Evolutionary conservation across 2,113 vertebrate genomes (phyloP), one percentile per base, ranked within the genome.

Genomic region (Aegithalos caudatus): DNA sequence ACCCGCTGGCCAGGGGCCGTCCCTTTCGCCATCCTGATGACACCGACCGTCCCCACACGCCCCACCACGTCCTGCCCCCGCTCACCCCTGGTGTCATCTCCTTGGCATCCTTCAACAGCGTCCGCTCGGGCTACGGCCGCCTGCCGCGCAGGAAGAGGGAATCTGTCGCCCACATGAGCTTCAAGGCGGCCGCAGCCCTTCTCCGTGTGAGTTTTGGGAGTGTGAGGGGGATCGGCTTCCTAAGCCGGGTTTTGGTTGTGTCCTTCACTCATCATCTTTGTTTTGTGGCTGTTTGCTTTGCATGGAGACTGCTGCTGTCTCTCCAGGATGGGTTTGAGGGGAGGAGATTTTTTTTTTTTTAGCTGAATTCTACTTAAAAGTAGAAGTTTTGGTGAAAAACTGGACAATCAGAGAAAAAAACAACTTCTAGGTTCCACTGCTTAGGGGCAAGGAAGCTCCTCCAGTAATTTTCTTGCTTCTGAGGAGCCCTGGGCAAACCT

Each of bases 101-200:
- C 10, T 98, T 99, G 78, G 97, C 97, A 2, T 99, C 99, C 71
- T 98, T 99, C 95, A 98, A 98, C 97, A 99, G 99, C 70, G 80
- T 98, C 83, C 98, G 98, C 87, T 99, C 99, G 0, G 98, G 98
- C 53, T 95, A 98, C 81, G 70, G 92, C 73, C 98, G 98, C 64
- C 96, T 98, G 65, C 98, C 98, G 0, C 98, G 96, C 72, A 98
- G 99, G 72, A 99, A 99, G 97, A 98, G 99, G 90, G 98, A 99
- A 62, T 99, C 99, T 0, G 99, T 99, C 0, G 99, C 99, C 11
- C 99, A 99, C 81, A 99, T 99, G 99, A 99, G 99, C 97, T 98
- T 99, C 90, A 98, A 99, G 51, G 99, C 98, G 0, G 99, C 99
- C 0, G 98, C 99, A 4, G 99, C 99, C 54, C 97, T 99, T 38